phyloP scores from a whole-genome alignment of 2,888 invertebrate species.

The Drosophila subquinaria region DNA sequence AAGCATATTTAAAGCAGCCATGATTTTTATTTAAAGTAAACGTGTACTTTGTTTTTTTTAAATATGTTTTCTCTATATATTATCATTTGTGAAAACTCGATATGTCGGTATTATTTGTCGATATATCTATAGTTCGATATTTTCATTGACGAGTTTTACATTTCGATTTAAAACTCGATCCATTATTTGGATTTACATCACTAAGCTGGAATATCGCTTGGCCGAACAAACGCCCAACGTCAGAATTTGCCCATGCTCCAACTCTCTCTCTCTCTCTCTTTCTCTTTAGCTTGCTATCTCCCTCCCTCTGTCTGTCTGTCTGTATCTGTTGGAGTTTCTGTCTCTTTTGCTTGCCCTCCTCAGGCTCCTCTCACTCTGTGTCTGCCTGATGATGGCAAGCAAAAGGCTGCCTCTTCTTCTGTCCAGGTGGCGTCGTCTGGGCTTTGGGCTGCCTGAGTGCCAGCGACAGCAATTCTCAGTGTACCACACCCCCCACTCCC shows the following conservation, averaged over 20 bases:
- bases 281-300: conserved; percentile 17
- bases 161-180: not conserved
- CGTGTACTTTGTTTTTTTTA: too few relatives aligned
- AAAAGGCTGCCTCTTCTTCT: conserved; percentile 56
- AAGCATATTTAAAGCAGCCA: too few relatives aligned
- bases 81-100: too few relatives aligned
- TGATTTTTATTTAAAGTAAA: too few relatives aligned
- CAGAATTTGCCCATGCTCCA: conserved; percentile 18
- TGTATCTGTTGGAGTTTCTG: not conserved
- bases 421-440: conserved; percentile 68
- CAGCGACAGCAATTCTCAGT: conserved; percentile 73
- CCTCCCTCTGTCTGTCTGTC: conserved; percentile 16
- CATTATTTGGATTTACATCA: not conserved
- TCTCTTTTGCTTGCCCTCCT: not conserved
- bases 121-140: not conserved
- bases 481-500: conserved; percentile 8
- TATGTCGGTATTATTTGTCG: too few relatives aligned
- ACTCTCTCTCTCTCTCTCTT: conserved; percentile 3
- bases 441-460: conserved; percentile 72
- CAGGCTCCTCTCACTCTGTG: conserved; percentile 9
- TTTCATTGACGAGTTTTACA: not conserved
- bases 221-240: conserved; percentile 44
- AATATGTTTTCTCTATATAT: too few relatives aligned
- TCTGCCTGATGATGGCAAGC: conserved; percentile 30
- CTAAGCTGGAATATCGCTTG: conserved; percentile 44